Base-by-base conservation (phyloP, 2,113 vertebrate genomes). In the Rhizomys pruinosus region DNA sequence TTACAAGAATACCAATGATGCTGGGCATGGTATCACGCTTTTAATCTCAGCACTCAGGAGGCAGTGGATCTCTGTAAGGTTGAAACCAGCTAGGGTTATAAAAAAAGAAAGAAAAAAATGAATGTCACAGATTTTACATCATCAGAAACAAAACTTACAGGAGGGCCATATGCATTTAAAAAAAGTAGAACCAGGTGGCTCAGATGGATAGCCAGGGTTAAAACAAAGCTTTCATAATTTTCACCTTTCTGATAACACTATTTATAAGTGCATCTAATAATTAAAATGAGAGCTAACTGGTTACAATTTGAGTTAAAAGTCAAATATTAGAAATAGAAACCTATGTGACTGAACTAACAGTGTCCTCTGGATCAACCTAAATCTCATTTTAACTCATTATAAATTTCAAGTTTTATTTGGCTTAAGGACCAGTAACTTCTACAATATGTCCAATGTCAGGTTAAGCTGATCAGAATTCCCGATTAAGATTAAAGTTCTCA, bases 291-390 rank as follows among this genome's bases (percentile, higher is more conserved):
- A 39, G 6, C 84, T 55, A 68, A 68, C 25, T 64, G 12, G 22
- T 78, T 92, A 27, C 20, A 92, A 29, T 34, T 25, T 87, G 84
- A 91, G 69, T 47, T 89, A 84, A 95, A 94, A 61, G 71, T 29
- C 61, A 7, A 80, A 71, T 76, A 29, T 87, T 90, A 76, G 20
- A 69, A 82, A 52, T 29, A 61, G 68, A 93, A 93, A 66, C 6
- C 39, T 79, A 29, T 72, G 64, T 84, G 74, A 55, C 22, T 39
- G 5, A 87, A 74, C 89, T 77, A 68, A 86, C 61, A 82, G 55
- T 63, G 9, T 71, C 20, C 3, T 9, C 0, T 32, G 74, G 15
- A 74, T n/a, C 20, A 79, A 76, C 7, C 15, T 81, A 85, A 92
- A 64, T 79, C 39, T 91, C 73, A 39, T 52, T 86, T 94, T 80